Base-by-base conservation (phyloP, 2,888 invertebrate genomes). In the Chorisops tibialis region DNA sequence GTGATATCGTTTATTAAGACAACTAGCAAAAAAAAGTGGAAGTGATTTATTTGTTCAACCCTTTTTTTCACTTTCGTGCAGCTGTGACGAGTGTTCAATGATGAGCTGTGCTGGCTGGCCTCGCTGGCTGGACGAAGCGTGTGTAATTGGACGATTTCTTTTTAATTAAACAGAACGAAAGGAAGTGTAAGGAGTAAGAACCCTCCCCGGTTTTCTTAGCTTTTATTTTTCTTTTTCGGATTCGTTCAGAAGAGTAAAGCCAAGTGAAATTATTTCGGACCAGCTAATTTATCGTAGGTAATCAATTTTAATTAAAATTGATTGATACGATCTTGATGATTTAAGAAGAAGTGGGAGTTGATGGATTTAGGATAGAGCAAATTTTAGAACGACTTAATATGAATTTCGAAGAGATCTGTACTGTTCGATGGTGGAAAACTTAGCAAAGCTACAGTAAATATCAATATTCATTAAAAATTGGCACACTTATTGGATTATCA, bases 101-200 rank as follows among this genome's bases (percentile, higher is more conserved):
- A n/a, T 50, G 22, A 18, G 11, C 22, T 48, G 12, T 3, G 45
- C 45, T 18, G n/a, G 16, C 30, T 30, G 45, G 24, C 11, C n/a
- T n/a, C n/a, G n/a, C n/a, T n/a, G 9, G 16, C 30, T 16, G 30
- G 45, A 37, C 47, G 61, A 56, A 60, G 63, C 50, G 63, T 65
- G 62, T 64, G 65, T 66, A 66, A 66, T 66, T 63, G 62, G 63
- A 66, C 65, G 63, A 66, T 66, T 66, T 66, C 63, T 66, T 66
- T 66, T 66, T 66, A 66, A 66, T 66, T 66, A 66, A 64, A 66
- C 63, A 58, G 47, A 63, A 66, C 49, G 43, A 62, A 58, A 62
- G 60, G 61, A 60, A 62, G 58, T 56, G 63, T 45, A 35, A 56
- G 16, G 56, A 45, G 45, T 5, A 16, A 43, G 45, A 30, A 30